Base-by-base conservation (phyloP, 2,888 invertebrate species). In the Melanchra persicariae region DNA sequence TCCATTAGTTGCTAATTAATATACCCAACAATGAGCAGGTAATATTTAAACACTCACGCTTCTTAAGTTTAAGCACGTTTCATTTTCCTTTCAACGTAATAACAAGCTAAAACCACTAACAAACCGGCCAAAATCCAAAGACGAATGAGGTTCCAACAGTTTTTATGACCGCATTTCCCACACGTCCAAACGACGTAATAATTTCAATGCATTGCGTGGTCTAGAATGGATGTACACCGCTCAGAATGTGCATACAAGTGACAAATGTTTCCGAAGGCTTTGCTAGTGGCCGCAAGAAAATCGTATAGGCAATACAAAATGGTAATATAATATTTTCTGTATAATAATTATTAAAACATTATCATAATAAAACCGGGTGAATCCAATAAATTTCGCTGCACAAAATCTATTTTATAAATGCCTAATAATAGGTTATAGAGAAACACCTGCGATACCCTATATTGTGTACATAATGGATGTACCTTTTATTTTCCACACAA, bases 261-360 rank as follows among this genome's bases (percentile, higher is more conserved):
- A 77, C 67, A 79, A 74, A 77, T 77, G 80, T 62, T 77, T 62
- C 80, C 80, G 37, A 61, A 79, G 80, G 45, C n/a, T n/a, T n/a
- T n/a, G n/a, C n/a, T n/a, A n/a, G n/a, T n/a, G n/a, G n/a, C 74
- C 80, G 45, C 77, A 59, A 59, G 74, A 74, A 61, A 62, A 49
- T 62, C 12, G 63, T 67, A 80, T 63, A 80, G 67, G 62, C 59
- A 67, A 45, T 30, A 4, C 59, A 67, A 45, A n/a, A n/a, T n/a
- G n/a, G n/a, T n/a, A n/a, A n/a, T n/a, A n/a, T n/a, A n/a, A n/a
- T n/a, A n/a, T n/a, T n/a, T n/a, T n/a, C n/a, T n/a, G n/a, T n/a
- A n/a, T n/a, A n/a, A n/a, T n/a, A n/a, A n/a, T n/a, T n/a, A n/a
- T n/a, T n/a, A n/a, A n/a, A n/a, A n/a, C n/a, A n/a, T n/a, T n/a